Base-by-base conservation (phyloP, 92 coral and sea anemone species). In the Palythoa grandiflora region DNA sequence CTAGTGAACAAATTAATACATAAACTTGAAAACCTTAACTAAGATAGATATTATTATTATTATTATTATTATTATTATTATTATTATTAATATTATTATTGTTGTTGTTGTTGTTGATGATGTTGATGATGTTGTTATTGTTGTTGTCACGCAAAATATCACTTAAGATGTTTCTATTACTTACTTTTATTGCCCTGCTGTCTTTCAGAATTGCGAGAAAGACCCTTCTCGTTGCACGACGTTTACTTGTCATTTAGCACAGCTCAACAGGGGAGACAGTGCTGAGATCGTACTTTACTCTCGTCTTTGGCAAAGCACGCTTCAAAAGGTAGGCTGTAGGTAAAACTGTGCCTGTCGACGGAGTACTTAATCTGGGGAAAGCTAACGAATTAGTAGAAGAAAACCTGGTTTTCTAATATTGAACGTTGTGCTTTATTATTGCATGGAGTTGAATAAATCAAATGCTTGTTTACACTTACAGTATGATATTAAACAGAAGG, bases 281-380 rank as follows among this genome's bases (percentile, higher is more conserved):
- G 96, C 88, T 35, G 91, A 95, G 79, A 93, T 95, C 21, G 79
- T 73, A 52, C 84, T 95, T 84, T 83, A 89, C 48, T 77, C 93
- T 54, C 95, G 98, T 21, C 92, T 96, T 12, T 96, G 99, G 99
- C 94, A 92, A 81, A 81, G 75, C 79, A 95, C 99, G 12, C 92
- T 95, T 21, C 83, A 85, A 14, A 83, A 95, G 99, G 99, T 96
- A 92, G 39, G 79, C 5, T 51, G 39, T 2, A 38, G 13, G 20
- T 44, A 13, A 71, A 71, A 3, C 19, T 59, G 19, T 1, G 19
- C 65, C 65, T 14, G 6, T 14, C 3, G 19, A 59, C 19, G 65
- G 12, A 17, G 63, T 57, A 57, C 9, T 16, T 57, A 57, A 57
- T 57, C 63, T 57, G 3, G 6, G 50, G 50, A 44, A 44, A 44